Conservation (phyloP, 2,113 vertebrate genomes). For the Promerops cafer region DNA sequence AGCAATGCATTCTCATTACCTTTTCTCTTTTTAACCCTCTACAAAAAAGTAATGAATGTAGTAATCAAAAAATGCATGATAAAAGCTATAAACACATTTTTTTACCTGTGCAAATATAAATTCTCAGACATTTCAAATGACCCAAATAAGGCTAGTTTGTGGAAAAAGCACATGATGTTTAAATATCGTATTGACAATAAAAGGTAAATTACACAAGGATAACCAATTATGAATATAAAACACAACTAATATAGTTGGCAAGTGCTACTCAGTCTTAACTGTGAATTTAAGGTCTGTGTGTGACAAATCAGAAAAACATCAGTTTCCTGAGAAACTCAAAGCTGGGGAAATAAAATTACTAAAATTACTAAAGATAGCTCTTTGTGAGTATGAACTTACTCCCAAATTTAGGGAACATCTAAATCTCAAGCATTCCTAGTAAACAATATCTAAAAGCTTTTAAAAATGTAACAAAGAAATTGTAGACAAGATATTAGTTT, state of each 20-base stretch:
- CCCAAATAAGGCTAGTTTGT: background rate
- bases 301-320: background rate
- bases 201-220: background rate
- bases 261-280: background rate
- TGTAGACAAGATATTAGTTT: background rate
- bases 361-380: background rate
- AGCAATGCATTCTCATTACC: background rate
- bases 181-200: background rate
- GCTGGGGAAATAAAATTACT: background rate
- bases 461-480: background rate
- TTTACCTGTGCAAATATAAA: background rate
- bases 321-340: background rate
- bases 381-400: background rate
- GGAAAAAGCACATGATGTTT: background rate
- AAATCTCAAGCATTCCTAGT: background rate
- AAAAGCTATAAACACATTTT: background rate
- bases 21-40: background rate
- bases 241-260: background rate
- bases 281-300: background rate
- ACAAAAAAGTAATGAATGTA: background rate
- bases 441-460: background rate
- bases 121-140: background rate
- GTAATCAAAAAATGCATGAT: background rate
- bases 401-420: background rate
- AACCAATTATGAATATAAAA: background rate